A percentile compares a stretch with the other conserved stretches of the same genome.
These are phyloP conservation scores for Petrosia ficiformis DNA, from an alignment of 37 sponge, comb jelly and placozoan genomes.

Conservation along the genomic window DNA sequence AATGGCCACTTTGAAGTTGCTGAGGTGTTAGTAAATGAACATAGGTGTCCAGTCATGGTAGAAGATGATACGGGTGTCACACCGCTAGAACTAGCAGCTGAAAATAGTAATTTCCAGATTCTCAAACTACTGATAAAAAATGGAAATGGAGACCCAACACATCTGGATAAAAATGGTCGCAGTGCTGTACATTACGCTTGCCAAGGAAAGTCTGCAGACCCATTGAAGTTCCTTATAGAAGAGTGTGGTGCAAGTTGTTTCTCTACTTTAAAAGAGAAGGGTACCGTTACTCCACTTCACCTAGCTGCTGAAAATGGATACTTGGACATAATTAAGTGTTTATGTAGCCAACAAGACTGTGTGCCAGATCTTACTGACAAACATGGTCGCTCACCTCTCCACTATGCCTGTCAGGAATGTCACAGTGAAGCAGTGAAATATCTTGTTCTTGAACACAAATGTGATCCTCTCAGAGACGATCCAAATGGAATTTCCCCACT, in stretches of 20 bases:
- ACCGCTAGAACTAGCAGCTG: slow-evolving; percentile 1
- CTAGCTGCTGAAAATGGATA: not conserved
- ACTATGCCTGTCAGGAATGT: slow-evolving; percentile 61
- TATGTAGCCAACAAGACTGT: not conserved
- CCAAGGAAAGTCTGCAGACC: not conserved
- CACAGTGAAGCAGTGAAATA: slow-evolving; percentile 46
- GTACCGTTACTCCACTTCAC: not conserved
- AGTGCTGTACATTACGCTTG: slow-evolving; percentile 22
- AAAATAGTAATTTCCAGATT: not conserved
- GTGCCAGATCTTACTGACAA: slow-evolving; percentile 14
- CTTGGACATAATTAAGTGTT: not conserved
- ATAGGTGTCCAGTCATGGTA: not conserved
- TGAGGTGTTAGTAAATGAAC: slow-evolving; percentile 23
- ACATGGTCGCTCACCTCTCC: slow-evolving; percentile 51
- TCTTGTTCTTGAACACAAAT: slow-evolving; percentile 11
- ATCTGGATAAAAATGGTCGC: slow-evolving; percentile 1
- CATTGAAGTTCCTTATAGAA: slow-evolving; percentile 10
- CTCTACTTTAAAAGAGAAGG: not conserved
- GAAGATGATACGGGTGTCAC: slow-evolving; percentile 18
- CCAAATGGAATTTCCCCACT: slow-evolving; percentile 46
- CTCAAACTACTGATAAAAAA: not conserved
- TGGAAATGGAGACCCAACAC: not conserved
- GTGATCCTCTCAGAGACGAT: slow-evolving; percentile 15
- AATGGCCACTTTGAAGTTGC: slow-evolving; percentile 48
- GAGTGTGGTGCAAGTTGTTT: not conserved